Percentiles rank a stretch among this genome's conserved stretches.
These are phyloP conservation scores for Antitype chi DNA, from an alignment of 2,888 invertebrate genomes.

Conservation along the genomic window DNA sequence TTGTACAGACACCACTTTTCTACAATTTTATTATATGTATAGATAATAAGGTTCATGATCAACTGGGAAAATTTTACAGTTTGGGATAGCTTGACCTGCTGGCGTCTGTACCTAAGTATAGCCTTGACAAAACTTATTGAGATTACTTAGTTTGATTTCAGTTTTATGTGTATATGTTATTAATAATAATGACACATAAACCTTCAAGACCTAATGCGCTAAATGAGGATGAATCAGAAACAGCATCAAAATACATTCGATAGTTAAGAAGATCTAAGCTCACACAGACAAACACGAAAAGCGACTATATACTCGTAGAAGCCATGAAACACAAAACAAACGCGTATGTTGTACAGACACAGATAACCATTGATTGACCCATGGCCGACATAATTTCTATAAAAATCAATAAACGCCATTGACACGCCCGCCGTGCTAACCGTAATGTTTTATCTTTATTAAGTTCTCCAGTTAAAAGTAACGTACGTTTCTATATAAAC, in stretches of 20 bases:
- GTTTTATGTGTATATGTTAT: too few species aligned
- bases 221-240: background rate
- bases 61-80: too few species aligned
- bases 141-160: background rate
- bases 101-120: too few species aligned
- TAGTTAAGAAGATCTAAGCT: background rate
- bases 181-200: background rate
- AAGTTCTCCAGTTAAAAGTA: slow-evolving; percentile 12
- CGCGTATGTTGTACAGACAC: background rate
- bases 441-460: slow-evolving; percentile 21
- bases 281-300: background rate
- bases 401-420: slow-evolving; percentile 44
- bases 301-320: background rate
- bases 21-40: too few species aligned
- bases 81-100: too few species aligned
- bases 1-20: too few species aligned
- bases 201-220: background rate
- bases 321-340: background rate
- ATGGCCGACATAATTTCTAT: slow-evolving; percentile 16
- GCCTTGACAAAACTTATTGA: background rate
- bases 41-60: too few species aligned
- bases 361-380: background rate
- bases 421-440: slow-evolving; percentile 7
- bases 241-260: background rate
- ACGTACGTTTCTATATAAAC: slow-evolving; percentile 2